A percentile compares a stretch with the other conserved stretches of the same genome.
phyloP scores from a whole-genome alignment of 2,888 invertebrate genomes.

The Lepetodrilus schrolli region DNA sequence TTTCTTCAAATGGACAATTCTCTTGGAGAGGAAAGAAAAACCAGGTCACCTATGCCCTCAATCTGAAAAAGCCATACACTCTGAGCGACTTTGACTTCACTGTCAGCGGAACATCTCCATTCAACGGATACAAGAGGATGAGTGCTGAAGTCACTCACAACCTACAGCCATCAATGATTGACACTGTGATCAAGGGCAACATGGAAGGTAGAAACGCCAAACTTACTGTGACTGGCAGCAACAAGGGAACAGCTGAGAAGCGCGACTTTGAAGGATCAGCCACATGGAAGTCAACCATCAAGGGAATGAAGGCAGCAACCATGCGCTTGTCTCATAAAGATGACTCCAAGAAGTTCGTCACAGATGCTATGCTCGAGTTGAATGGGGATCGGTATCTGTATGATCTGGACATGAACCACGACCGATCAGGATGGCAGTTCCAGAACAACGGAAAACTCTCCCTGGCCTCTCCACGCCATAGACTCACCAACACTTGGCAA shows the following conservation, averaged over 20 bases:
- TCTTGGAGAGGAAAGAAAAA: conserved; percentile 49
- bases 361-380: background rate
- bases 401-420: conserved; percentile 48
- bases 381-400: conserved; percentile 43
- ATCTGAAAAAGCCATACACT: conserved; percentile 51
- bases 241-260: conserved; percentile 37
- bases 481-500: conserved; percentile 32
- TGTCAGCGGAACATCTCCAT: conserved; percentile 50
- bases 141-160: conserved; percentile 47
- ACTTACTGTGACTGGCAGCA: conserved; percentile 42
- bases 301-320: background rate
- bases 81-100: conserved; percentile 45
- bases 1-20: conserved; percentile 43
- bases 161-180: conserved; percentile 36
- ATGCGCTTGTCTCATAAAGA: conserved; percentile 39
- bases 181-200: conserved; percentile 40
- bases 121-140: conserved; percentile 44
- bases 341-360: conserved; percentile 29
- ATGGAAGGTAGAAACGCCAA: conserved; percentile 45
- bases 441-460: conserved; percentile 52
- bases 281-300: conserved; percentile 47
- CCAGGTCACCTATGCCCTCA: conserved; percentile 46
- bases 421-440: conserved; percentile 39
- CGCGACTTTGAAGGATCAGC: conserved; percentile 47
- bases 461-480: conserved; percentile 45